Conservation (phyloP, 2,797 vertebrate genomes). For the Hozukius guyotensis region DNA sequence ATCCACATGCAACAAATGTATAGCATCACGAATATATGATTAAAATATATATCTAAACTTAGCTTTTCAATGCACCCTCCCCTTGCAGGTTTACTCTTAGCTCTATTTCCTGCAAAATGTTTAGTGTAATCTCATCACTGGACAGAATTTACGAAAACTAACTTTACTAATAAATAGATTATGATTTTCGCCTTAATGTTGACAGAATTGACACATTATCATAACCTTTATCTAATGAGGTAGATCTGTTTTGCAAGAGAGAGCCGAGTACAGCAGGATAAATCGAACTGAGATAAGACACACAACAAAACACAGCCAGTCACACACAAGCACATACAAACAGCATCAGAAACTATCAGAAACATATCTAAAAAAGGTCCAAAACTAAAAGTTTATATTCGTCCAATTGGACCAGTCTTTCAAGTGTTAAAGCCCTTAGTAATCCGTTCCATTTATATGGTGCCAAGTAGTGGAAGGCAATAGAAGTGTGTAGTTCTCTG, state of each 20-base stretch:
- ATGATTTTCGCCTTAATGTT: neutral
- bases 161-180: neutral
- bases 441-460: too few species aligned
- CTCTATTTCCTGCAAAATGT: neutral
- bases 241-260: neutral
- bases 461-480: too few species aligned
- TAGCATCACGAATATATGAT: neutral
- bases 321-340: neutral
- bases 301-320: neutral
- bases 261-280: neutral
- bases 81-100: neutral
- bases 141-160: neutral
- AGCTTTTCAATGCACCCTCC: neutral
- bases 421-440: neutral
- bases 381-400: neutral
- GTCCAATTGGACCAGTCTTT: neutral
- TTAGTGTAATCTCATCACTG: neutral
- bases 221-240: neutral
- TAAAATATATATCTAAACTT: neutral
- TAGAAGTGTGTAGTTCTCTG: neutral
- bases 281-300: too few species aligned
- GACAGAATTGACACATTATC: neutral
- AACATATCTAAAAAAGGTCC: neutral
- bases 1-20: neutral
- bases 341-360: too few species aligned